Percentiles rank a stretch among this genome's conserved stretches.
phyloP scores from a whole-genome alignment of 2,888 invertebrate species.

The Tolmerus cingulatus region DNA sequence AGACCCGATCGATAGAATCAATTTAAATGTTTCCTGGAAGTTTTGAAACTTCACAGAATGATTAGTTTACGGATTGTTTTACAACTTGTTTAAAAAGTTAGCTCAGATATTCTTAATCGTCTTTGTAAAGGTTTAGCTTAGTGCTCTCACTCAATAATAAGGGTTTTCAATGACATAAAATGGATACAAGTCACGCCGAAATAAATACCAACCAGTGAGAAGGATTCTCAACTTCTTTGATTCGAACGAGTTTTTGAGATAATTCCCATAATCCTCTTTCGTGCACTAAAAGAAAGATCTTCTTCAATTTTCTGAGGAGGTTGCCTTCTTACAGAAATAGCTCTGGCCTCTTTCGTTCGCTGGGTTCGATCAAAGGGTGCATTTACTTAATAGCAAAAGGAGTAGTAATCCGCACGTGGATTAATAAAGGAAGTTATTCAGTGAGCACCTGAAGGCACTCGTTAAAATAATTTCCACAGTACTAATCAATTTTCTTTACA shows the following conservation, averaged over 20 bases:
- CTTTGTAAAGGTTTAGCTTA: neutral
- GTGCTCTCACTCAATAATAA: neutral
- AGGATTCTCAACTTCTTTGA: neutral
- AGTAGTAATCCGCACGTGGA: neutral
- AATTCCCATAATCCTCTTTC: neutral
- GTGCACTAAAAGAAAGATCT: neutral
- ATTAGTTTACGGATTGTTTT: neutral
- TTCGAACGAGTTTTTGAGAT: neutral
- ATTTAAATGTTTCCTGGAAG: neutral
- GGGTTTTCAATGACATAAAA: neutral
- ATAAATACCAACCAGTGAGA: neutral
- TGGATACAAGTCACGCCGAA: neutral
- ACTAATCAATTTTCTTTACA: slow-evolving; percentile 20
- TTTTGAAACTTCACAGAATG: neutral
- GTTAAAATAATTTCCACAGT: slow-evolving; percentile 7
- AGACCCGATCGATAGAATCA: neutral
- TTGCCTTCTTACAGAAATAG: neutral
- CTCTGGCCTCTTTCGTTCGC: neutral
- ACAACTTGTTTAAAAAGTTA: neutral
- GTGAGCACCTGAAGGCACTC: slow-evolving; percentile 12
- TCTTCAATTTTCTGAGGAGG: neutral
- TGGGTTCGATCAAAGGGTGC: neutral
- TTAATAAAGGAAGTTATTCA: neutral
- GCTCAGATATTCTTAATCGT: neutral
- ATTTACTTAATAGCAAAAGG: neutral